Evolutionary conservation across 1,140 invertebrate genomes (phyloP).

Genomic region (Pseudomyrmex dendroicus): DNA sequence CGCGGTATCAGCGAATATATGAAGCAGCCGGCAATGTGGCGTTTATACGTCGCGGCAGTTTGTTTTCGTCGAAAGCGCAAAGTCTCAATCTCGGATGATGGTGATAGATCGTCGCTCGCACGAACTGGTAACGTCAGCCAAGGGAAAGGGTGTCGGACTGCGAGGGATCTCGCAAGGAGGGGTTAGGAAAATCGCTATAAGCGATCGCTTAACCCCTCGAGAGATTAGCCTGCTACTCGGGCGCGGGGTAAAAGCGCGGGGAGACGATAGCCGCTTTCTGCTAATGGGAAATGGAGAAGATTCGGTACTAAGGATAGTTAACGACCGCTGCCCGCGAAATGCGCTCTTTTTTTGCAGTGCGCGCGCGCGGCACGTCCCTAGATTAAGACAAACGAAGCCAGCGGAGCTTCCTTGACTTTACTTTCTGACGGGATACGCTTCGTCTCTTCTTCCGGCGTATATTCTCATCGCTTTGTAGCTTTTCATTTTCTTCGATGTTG

Average conservation of each 20-base stretch:
- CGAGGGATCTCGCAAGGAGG: conserved; percentile 47
- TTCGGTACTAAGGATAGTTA: conserved; percentile 55
- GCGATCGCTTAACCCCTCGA: conserved; percentile 59
- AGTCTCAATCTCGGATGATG: conserved; percentile 75
- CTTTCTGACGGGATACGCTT: not conserved
- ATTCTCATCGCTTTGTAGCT: not conserved
- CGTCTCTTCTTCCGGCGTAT: not conserved
- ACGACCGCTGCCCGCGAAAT: conserved; percentile 42
- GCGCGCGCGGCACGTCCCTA: not conserved
- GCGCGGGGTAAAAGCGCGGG: not conserved
- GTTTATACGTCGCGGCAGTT: conserved; percentile 54
- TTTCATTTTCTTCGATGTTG: not conserved
- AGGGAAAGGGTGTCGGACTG: conserved; percentile 31
- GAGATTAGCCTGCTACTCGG: conserved; percentile 47
- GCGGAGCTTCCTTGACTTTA: not conserved
- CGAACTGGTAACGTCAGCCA: conserved; percentile 37
- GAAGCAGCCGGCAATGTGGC: conserved; percentile 66
- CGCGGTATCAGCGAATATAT: conserved; percentile 70
- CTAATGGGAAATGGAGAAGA: conserved; percentile 58
- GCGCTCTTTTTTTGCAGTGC: conserved; percentile 24
- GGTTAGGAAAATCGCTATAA: conserved; percentile 60
- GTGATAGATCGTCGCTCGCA: conserved; percentile 70
- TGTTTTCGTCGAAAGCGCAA: conserved; percentile 70
- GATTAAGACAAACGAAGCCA: conserved; percentile 52
- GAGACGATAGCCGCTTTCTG: not conserved